Evolutionary conservation across 2,797 vertebrate genomes (phyloP).

Genomic region (Hoplostethus mediterraneus): DNA sequence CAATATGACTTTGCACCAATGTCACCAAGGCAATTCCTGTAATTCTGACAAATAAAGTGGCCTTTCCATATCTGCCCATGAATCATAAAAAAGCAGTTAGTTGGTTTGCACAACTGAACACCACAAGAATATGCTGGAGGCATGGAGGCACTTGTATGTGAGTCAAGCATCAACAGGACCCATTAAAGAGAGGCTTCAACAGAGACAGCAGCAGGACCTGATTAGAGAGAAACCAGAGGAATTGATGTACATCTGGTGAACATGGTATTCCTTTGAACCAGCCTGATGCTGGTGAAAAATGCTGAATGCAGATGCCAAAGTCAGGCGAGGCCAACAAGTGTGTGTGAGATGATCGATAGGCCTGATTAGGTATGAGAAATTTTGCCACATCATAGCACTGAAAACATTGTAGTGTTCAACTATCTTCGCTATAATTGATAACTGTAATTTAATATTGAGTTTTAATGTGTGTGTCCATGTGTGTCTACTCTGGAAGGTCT

Average conservation of each 20-base stretch:
- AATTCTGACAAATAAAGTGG: slow-evolving; percentile 45
- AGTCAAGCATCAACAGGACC: slow-evolving; percentile 26
- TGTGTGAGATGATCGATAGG: slow-evolving; percentile 22
- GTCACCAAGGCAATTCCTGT: slow-evolving; percentile 14
- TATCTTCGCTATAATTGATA: too few species aligned
- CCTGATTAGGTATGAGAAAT: slow-evolving; percentile 28
- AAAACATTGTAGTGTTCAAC: neutral
- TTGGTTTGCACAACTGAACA: slow-evolving; percentile 45
- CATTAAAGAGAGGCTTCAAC: slow-evolving; percentile 29
- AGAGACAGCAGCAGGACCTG: slow-evolving; percentile 50
- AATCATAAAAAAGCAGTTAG: slow-evolving; percentile 47
- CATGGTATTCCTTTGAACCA: slow-evolving; percentile 38
- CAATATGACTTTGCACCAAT: slow-evolving; percentile 2
- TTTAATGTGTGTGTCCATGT: neutral
- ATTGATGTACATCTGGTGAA: slow-evolving; percentile 44
- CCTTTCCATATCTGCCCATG: slow-evolving; percentile 41
- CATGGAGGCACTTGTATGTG: neutral
- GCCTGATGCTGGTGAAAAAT: slow-evolving; percentile 20
- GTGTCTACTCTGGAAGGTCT: neutral
- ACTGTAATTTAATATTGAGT: neutral
- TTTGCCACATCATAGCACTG: slow-evolving; percentile 1
- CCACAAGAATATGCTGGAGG: slow-evolving; percentile 48
- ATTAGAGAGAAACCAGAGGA: slow-evolving; percentile 50
- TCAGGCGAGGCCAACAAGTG: slow-evolving; percentile 11
- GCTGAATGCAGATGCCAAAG: slow-evolving; percentile 35